phyloP scores from a whole-genome alignment of 1,140 invertebrate genomes.

The Ooceraea biroi region DNA sequence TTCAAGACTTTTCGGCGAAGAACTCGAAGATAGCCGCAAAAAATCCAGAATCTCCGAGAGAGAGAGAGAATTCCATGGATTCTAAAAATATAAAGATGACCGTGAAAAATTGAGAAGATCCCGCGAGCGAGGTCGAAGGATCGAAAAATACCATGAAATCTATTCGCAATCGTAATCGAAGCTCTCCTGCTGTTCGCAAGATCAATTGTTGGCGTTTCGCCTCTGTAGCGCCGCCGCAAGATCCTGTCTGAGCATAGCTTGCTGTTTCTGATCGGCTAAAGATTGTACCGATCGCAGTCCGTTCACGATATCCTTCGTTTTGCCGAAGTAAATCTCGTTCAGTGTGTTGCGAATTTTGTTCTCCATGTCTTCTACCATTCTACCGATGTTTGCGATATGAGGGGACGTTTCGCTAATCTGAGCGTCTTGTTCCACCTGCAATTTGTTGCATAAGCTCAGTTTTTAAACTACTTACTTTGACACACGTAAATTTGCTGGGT shows the following conservation, averaged over 20 bases:
- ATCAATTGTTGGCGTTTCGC: slow-evolving; percentile 89
- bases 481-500: too few species aligned
- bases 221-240: slow-evolving; percentile 93
- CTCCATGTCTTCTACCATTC: slow-evolving; percentile 99
- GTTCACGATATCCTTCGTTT: slow-evolving; percentile 99
- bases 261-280: slow-evolving; percentile 93
- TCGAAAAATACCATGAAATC: slow-evolving; percentile 51
- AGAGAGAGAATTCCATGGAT: slow-evolving; percentile 31
- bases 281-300: slow-evolving; percentile 96
- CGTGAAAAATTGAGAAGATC: slow-evolving; percentile 47
- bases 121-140: slow-evolving; percentile 33
- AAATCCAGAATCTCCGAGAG: slow-evolving; percentile 35
- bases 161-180: slow-evolving; percentile 80
- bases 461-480: neutral
- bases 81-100: slow-evolving; percentile 51
- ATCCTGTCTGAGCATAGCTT: slow-evolving; percentile 94
- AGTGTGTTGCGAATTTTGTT: slow-evolving; percentile 99
- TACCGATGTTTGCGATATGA: slow-evolving; percentile 99
- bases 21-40: slow-evolving; percentile 20
- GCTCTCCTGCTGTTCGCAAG: slow-evolving; percentile 76
- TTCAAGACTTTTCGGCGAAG: slow-evolving; percentile 2
- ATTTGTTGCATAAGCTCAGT: slow-evolving; percentile 48
- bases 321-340: slow-evolving; percentile 99
- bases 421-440: slow-evolving; percentile 95
- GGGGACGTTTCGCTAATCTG: slow-evolving; percentile 96